Percentiles rank a stretch among this genome's conserved stretches.
phyloP scores from a whole-genome alignment of 2,888 invertebrate species.

The Pyrgus malvae region DNA sequence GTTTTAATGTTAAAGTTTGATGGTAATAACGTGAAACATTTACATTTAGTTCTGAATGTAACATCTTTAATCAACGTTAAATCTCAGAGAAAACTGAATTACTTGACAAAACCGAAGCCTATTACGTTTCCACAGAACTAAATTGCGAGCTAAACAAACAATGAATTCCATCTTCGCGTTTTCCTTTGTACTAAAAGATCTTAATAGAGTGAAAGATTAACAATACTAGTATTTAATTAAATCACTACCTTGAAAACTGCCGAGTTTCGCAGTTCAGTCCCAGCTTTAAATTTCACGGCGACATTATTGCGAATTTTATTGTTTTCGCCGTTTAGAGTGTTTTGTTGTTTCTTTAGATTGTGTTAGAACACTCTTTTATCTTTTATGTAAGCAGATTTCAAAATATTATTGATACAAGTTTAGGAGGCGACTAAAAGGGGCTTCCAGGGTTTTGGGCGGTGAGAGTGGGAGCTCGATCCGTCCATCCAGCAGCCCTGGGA shows the following conservation, averaged over 20 bases:
- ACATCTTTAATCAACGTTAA: neutral
- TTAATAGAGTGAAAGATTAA: constrained; percentile 18
- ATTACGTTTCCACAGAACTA: neutral
- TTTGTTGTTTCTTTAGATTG: neutral
- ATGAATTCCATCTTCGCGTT: constrained; percentile 11
- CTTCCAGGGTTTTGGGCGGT: too few species aligned
- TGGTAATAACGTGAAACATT: too few species aligned
- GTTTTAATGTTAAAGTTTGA: too few species aligned
- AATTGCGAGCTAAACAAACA: constrained; percentile 6
- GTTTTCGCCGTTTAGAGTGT: neutral
- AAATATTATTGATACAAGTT: too few species aligned
- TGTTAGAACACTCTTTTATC: neutral
- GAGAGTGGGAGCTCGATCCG: too few species aligned
- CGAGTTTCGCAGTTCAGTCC: constrained; percentile 15
- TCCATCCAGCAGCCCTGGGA: too few species aligned
- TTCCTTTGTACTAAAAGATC: constrained; percentile 15
- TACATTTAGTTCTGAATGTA: too few species aligned
- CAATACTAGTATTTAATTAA: constrained; percentile 20
- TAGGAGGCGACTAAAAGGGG: too few species aligned
- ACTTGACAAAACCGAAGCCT: constrained; percentile 3
- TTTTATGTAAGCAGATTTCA: neutral
- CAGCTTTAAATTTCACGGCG: constrained; percentile 8
- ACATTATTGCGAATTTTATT: constrained; percentile 4
- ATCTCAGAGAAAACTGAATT: neutral
- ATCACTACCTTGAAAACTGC: constrained; percentile 15